phyloP scores from a whole-genome alignment of 2,113 vertebrate species.

The Gadus chalcogrammus region DNA sequence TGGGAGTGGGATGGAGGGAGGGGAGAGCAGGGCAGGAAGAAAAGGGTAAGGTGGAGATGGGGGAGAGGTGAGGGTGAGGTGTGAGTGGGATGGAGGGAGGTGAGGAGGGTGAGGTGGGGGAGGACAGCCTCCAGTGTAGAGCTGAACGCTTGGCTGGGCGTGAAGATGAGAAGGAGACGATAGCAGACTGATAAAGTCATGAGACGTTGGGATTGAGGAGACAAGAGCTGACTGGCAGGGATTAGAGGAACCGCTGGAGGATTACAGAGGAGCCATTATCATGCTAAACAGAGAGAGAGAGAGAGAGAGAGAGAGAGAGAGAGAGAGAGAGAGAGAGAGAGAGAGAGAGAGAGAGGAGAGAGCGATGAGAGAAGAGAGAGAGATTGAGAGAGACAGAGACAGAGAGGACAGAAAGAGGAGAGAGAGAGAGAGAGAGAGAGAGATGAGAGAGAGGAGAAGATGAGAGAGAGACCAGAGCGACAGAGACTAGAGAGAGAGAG shows the following conservation, averaged over 20 bases:
- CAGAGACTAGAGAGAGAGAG: not conserved
- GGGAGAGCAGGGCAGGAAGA: not conserved
- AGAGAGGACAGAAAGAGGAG: not conserved
- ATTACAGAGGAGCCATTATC: constrained; percentile 41
- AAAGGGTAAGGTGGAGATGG: too few relatives aligned
- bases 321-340: not conserved
- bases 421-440: constrained; percentile 1
- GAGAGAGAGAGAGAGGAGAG: constrained; percentile 4
- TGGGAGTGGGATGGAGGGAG: not conserved
- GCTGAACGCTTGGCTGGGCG: not conserved
- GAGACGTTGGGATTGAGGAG: not conserved
- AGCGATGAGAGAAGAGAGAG: not conserved
- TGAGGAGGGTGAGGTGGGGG: not conserved
- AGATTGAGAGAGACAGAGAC: not conserved
- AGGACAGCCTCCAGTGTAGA: not conserved
- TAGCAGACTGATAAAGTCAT: not conserved
- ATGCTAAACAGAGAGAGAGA: constrained; percentile 27
- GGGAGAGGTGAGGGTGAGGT: not conserved
- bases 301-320: not conserved
- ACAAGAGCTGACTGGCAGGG: constrained; percentile 48
- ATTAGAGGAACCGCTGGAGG: constrained; percentile 32
- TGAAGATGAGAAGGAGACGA: not conserved
- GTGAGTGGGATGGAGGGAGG: not conserved
- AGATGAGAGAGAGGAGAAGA: not conserved
- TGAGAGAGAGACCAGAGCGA: not conserved